Base-by-base conservation (phyloP, 2,888 invertebrate species). In the Ommatoiulus sabulosus region DNA sequence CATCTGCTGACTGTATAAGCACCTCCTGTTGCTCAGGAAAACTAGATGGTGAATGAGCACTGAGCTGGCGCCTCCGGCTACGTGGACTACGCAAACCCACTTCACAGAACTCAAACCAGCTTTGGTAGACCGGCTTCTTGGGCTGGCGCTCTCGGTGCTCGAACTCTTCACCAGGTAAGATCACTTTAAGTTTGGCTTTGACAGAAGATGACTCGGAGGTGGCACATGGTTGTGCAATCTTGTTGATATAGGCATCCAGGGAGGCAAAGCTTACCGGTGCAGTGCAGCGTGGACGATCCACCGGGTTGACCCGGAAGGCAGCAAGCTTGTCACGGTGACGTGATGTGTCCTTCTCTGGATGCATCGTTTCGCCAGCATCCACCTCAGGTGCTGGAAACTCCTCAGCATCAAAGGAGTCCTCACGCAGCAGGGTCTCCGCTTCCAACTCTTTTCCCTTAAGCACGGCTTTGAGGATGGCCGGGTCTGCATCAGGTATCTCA, bases 41-140 rank as follows among this genome's bases (percentile, higher is more conserved):
- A 35, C 52, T 52, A 3, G 88, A 86, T 2, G 88, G 86, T 17
- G 86, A 24, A 24, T 57, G 20, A 12, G 86, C 24, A 15, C 20
- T n/a, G 17, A 35, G 24, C 86, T 89, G 87, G 17, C 87, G 44
- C 46, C 92, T 91, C 15, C 90, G 88, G 48, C 91, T 91, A 44
- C 93, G 91, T 4, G 93, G 93, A 89, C 93, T 93, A 88, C 93
- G 93, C n/a, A 95, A 93, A 0, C 95, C 95, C 90, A 92, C 91
- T 89, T 92, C 91, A 87, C 92, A 92, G 90, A 93, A 93, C 88
- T 91, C 94, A 92, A 90, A 92, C 94, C 92, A 92, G 92, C 91
- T 92, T 92, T 92, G 93, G 90, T 92, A 93, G 89, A 92, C 94
- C 91, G 92, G 93, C 91, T 93, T 94, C 90, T 93, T 92, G 0